Evolutionary conservation across 2,113 vertebrate species (phyloP), one percentile per base, ranked within the genome.

Genomic region (Salvator merianae): DNA sequence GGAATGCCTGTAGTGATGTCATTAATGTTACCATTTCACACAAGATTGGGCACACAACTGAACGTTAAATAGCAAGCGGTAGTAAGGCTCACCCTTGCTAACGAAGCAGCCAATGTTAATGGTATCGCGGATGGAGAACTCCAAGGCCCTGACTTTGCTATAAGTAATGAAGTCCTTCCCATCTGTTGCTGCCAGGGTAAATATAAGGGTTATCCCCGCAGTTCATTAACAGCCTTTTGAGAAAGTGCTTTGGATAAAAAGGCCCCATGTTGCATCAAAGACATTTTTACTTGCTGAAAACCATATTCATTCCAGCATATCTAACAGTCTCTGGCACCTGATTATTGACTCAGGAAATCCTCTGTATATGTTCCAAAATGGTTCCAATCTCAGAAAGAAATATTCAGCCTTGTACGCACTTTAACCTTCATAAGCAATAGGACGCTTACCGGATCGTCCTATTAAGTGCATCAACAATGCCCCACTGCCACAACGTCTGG

Each of bases 41-140:
- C 94, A 95, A 94, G 93, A 97, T 97, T 96, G 96, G 92, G 79
- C 55, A 66, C 92, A 92, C 91, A 95, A 96, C 96, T 95, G 88
- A 86, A 92, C 96, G 93, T 96, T 96, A 96, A 97, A 95, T 93
- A 88, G 83, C 81, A 81, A 83, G n/a, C 38, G 72, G 93, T 88
- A 92, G 79, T 86, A 90, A 87, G 88, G 86, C 91, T 90, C 87
- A 82, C 88, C 84, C 88, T 66, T 77, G 73, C 89, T 94, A 95
- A 96, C 91, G 93, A 95, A 93, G 86, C 88, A 88, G 87, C 89
- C 84, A 89, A 78, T 84, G 83, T 89, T 92, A 94, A 95, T 88
- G 90, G 90, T 77, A 82, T 73, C 90, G 90, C 92, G 93, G 89
- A 92, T 88, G 93, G 83, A 43, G 84, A 84, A 88, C 91, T 94